These are phyloP conservation scores for Carlito syrichta DNA, from an alignment of 2,113 vertebrate species.

Conservation along the genomic window DNA sequence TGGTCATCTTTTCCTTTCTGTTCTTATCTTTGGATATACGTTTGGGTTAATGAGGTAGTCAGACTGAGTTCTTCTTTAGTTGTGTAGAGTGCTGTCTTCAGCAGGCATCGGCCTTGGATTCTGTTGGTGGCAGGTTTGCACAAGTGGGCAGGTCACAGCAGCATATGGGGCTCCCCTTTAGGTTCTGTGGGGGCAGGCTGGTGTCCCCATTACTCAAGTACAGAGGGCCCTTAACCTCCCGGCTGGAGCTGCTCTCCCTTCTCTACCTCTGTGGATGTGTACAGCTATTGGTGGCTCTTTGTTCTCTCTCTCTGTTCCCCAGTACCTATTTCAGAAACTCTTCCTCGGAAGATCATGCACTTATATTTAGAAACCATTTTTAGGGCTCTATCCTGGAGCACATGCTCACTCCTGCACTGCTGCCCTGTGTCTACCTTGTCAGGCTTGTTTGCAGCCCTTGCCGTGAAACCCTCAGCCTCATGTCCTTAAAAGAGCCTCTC, in stretches of 20 bases:
- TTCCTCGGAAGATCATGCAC: background rate
- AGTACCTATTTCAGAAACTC: background rate
- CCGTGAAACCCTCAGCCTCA: background rate
- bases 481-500: background rate
- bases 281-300: background rate
- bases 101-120: too few species aligned
- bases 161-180: background rate
- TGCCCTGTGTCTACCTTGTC: background rate
- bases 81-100: too few species aligned
- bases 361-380: background rate
- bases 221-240: background rate
- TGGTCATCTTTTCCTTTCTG: background rate
- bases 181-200: background rate
- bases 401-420: background rate
- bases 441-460: background rate
- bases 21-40: background rate
- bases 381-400: background rate
- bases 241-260: background rate
- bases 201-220: background rate
- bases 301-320: too few species aligned
- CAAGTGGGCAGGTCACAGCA: background rate
- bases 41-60: too few species aligned
- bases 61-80: accelerated
- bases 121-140: background rate
- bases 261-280: background rate